These are phyloP conservation scores for Misgurnus mizolepis DNA, from an alignment of 2,113 vertebrate genomes.

Conservation along the genomic window DNA sequence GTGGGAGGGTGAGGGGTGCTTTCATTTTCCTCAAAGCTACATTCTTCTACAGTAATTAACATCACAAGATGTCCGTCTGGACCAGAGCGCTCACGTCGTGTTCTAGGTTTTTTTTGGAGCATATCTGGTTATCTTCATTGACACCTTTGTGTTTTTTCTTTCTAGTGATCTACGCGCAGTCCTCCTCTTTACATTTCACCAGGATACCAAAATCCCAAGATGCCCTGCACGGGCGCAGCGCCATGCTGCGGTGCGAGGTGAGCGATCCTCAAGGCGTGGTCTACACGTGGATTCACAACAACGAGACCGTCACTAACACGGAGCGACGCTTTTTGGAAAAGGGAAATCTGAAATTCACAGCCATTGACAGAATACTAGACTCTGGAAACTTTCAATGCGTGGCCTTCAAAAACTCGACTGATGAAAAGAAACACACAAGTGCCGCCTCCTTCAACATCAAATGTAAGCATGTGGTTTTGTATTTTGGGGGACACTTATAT, in stretches of 20 bases:
- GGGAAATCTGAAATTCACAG: conserved; percentile 80
- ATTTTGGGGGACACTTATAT: too few species aligned
- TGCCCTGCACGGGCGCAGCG: conserved; percentile 82
- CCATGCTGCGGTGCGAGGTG: conserved; percentile 85
- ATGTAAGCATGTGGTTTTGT: conserved; percentile 72
- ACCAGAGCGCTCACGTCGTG: too few species aligned
- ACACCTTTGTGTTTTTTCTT: neutral
- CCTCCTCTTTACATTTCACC: conserved; percentile 75
- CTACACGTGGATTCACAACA: conserved; percentile 79
- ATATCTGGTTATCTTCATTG: neutral
- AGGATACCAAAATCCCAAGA: conserved; percentile 87
- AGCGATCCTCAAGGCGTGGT: conserved; percentile 54
- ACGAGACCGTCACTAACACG: conserved; percentile 68
- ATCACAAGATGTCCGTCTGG: too few species aligned
- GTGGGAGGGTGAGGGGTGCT: too few species aligned
- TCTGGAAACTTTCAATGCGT: conserved; percentile 82
- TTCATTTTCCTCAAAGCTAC: too few species aligned
- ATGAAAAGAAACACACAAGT: conserved; percentile 73
- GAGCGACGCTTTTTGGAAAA: conserved; percentile 82
- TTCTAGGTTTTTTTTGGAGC: too few species aligned
- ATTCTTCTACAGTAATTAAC: too few species aligned
- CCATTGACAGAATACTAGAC: conserved; percentile 79
- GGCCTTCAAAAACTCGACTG: conserved; percentile 66
- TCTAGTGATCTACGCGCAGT: conserved; percentile 60
- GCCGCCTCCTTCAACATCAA: conserved; percentile 87